A percentile compares a stretch with the other conserved stretches of the same genome.
phyloP scores from a whole-genome alignment of 1,140 invertebrate genomes.

The Danaus plexippus region DNA sequence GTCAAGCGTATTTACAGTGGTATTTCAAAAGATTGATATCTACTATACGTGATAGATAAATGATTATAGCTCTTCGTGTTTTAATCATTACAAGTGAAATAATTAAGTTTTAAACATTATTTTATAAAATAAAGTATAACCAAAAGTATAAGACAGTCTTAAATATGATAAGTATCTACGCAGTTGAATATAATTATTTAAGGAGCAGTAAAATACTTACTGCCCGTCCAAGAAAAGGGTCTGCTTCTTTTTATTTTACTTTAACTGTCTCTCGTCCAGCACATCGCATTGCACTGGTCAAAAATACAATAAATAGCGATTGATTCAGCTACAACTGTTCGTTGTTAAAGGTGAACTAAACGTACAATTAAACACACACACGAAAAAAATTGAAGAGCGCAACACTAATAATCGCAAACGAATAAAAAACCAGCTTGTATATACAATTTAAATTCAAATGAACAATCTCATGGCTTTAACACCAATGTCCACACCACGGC shows the following conservation, averaged over 20 bases:
- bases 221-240: slow-evolving; percentile 11
- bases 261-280: slow-evolving; percentile 33
- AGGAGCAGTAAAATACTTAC: slow-evolving; percentile 29
- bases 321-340: slow-evolving; percentile 35
- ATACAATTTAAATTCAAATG: slow-evolving; percentile 24
- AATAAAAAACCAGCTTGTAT: slow-evolving; percentile 31
- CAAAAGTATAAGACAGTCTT: too few relatives aligned
- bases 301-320: slow-evolving; percentile 40
- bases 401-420: slow-evolving; percentile 17
- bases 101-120: too few relatives aligned
- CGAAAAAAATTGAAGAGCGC: slow-evolving; percentile 19
- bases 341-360: slow-evolving; percentile 17
- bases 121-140: too few relatives aligned
- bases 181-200: slow-evolving; percentile 9
- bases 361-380: slow-evolving; percentile 23
- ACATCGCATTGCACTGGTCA: slow-evolving; percentile 37
- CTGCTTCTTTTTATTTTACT: slow-evolving; percentile 31
- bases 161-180: slow-evolving; percentile 1
- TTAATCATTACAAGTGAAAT: too few relatives aligned
- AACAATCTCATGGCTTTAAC: slow-evolving; percentile 29
- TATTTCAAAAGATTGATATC: too few relatives aligned
- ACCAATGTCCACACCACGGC: slow-evolving; percentile 22
- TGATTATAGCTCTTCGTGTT: too few relatives aligned
- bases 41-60: too few relatives aligned
- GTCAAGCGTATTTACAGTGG: slow-evolving; percentile 7